These are phyloP conservation scores for Globodera rostochiensis DNA, from an alignment of 1,140 invertebrate genomes.

Conservation along the genomic window DNA sequence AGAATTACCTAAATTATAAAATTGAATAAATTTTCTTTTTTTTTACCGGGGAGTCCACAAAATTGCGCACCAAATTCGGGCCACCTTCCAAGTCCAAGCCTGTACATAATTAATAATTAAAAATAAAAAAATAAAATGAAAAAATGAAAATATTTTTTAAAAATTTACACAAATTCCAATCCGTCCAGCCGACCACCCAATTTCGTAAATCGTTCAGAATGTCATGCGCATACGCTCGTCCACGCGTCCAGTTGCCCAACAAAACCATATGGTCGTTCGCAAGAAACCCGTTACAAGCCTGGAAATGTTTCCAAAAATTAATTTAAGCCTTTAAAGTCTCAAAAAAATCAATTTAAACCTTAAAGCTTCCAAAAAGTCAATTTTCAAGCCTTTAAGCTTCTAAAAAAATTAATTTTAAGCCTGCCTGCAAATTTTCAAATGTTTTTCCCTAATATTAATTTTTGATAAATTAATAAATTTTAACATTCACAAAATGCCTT, in stretches of 20 bases:
- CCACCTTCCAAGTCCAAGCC: constrained; percentile 71
- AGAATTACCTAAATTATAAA: background rate
- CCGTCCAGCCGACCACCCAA: constrained; percentile 67
- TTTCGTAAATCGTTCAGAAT: constrained; percentile 70
- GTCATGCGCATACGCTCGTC: constrained; percentile 59
- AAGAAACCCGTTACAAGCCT: constrained; percentile 35
- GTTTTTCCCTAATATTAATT: no score
- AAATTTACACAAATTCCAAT: constrained; percentile 78
- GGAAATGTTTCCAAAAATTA: background rate
- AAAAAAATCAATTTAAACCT: no score
- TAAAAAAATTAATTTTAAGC: no score
- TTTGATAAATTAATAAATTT: background rate
- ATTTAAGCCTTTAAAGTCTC: no score
- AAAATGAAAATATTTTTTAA: background rate
- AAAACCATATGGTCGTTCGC: constrained; percentile 27
- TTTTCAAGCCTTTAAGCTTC: no score
- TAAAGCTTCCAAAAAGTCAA: no score
- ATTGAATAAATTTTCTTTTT: background rate
- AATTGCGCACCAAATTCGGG: constrained; percentile 75
- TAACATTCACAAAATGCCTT: background rate
- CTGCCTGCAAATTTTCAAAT: no score
- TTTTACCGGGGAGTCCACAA: constrained; percentile 74
- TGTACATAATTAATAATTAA: background rate
- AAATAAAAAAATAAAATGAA: background rate
- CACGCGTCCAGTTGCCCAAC: constrained; percentile 39